Conservation (phyloP, 2,888 invertebrate genomes). For the Cheilosia urbana region DNA sequence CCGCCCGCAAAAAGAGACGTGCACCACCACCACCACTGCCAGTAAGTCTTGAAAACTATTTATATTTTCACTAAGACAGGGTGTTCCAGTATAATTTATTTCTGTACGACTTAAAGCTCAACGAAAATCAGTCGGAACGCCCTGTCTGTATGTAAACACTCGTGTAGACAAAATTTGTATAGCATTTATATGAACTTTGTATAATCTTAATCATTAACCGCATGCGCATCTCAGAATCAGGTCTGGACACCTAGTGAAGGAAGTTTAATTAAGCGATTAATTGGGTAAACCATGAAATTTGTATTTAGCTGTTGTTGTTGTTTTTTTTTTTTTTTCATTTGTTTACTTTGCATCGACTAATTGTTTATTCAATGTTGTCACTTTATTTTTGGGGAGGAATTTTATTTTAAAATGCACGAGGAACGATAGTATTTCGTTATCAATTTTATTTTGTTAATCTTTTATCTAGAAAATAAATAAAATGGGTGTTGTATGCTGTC, state of each 20-base stretch:
- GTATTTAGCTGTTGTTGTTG: constrained; percentile 23
- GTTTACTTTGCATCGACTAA: constrained; percentile 6
- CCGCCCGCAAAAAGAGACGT: constrained; percentile 87
- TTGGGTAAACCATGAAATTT: constrained; percentile 64
- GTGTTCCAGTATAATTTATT: background rate
- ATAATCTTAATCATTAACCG: constrained; percentile 38
- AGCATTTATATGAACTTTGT: constrained; percentile 13
- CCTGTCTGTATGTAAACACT: constrained; percentile 10
- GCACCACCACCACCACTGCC: constrained; percentile 86
- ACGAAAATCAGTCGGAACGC: background rate
- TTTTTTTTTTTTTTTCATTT: constrained; percentile 7
- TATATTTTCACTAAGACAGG: background rate
- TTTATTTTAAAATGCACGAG: constrained; percentile 22
- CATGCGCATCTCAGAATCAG: constrained; percentile 61
- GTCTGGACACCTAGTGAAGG: constrained; percentile 68
- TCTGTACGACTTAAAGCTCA: background rate
- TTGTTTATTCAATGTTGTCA: constrained; percentile 38
- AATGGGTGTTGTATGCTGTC: constrained; percentile 14
- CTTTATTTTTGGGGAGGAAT: constrained; percentile 4
- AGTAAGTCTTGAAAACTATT: constrained; percentile 60
- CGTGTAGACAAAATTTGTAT: constrained; percentile 1
- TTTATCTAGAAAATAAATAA: constrained; percentile 21
- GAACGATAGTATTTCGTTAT: constrained; percentile 28
- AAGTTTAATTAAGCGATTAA: constrained; percentile 64
- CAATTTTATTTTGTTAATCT: constrained; percentile 47